Conservation (phyloP, 2,888 invertebrate genomes). For the Empis stercorea region DNA sequence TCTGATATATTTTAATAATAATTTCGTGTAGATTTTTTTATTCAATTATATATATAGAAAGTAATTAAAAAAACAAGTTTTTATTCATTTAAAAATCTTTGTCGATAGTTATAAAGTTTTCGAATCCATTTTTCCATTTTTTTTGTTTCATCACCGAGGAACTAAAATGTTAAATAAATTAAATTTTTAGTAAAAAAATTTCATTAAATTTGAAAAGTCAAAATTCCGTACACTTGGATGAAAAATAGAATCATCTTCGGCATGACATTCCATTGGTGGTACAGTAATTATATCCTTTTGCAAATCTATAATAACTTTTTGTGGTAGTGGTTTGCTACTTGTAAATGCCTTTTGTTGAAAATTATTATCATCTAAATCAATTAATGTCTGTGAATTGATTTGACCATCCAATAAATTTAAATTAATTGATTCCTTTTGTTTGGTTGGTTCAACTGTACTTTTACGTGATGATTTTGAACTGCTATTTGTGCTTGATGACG, state of each 20-base stretch:
- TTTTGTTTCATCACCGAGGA: conserved; percentile 52
- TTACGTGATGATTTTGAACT: conserved; percentile 4
- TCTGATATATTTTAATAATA: conserved; percentile 56
- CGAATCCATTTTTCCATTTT: conserved; percentile 65
- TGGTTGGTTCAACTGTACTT: conserved; percentile 17
- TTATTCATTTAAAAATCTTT: conserved; percentile 44
- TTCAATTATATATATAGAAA: neutral
- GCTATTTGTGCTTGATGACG: conserved; percentile 10
- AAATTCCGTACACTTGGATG: conserved; percentile 49
- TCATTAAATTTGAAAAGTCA: neutral
- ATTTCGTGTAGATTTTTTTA: neutral
- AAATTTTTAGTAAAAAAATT: conserved; percentile 7
- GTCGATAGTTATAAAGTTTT: conserved; percentile 49
- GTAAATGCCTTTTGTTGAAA: conserved; percentile 49
- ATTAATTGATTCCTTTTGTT: conserved; percentile 9
- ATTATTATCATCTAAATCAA: conserved; percentile 55
- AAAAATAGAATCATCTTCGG: conserved; percentile 46
- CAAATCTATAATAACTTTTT: conserved; percentile 55
- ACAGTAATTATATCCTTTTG: conserved; percentile 56
- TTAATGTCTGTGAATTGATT: conserved; percentile 40
- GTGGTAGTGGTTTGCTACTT: conserved; percentile 46
- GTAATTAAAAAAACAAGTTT: conserved; percentile 12
- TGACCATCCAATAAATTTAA: conserved; percentile 17
- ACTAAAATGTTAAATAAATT: conserved; percentile 39
- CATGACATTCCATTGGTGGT: conserved; percentile 39